phyloP scores from a whole-genome alignment of 2,888 invertebrate genomes.

The Abscondita cerata region DNA sequence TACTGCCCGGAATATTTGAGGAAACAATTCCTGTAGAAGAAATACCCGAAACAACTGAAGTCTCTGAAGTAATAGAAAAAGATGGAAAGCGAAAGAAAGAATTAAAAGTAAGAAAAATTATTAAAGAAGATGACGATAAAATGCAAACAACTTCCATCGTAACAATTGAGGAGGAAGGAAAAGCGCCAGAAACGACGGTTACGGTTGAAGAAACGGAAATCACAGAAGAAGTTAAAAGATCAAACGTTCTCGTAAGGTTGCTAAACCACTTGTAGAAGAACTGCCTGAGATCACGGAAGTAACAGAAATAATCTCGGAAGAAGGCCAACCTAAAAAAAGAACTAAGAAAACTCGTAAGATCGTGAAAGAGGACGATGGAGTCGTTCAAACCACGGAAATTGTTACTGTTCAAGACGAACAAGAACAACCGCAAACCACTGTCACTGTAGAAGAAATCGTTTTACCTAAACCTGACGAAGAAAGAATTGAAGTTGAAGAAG shows the following conservation, averaged over 20 bases:
- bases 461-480: background rate
- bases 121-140: constrained; percentile 19
- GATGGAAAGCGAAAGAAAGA: constrained; percentile 43
- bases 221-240: constrained; percentile 41
- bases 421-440: constrained; percentile 49
- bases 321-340: constrained; percentile 48
- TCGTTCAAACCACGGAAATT: constrained; percentile 55
- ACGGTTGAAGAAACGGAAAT: constrained; percentile 46
- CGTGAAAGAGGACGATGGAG: constrained; percentile 47
- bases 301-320: constrained; percentile 53
- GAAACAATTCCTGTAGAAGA: constrained; percentile 43
- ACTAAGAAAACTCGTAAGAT: constrained; percentile 43
- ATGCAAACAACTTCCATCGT: constrained; percentile 33
- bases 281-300: constrained; percentile 52
- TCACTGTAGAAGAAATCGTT: constrained; percentile 45
- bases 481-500: background rate
- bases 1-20: constrained; percentile 12
- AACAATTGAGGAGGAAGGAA: constrained; percentile 44
- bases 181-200: constrained; percentile 39
- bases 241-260: constrained; percentile 35
- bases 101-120: constrained; percentile 27
- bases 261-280: constrained; percentile 43
- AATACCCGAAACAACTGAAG: constrained; percentile 39
- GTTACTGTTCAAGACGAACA: constrained; percentile 54
- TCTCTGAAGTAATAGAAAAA: constrained; percentile 39